These are phyloP conservation scores for Luffia ferchaultella DNA, from an alignment of 2,888 invertebrate species.

Conservation along the genomic window DNA sequence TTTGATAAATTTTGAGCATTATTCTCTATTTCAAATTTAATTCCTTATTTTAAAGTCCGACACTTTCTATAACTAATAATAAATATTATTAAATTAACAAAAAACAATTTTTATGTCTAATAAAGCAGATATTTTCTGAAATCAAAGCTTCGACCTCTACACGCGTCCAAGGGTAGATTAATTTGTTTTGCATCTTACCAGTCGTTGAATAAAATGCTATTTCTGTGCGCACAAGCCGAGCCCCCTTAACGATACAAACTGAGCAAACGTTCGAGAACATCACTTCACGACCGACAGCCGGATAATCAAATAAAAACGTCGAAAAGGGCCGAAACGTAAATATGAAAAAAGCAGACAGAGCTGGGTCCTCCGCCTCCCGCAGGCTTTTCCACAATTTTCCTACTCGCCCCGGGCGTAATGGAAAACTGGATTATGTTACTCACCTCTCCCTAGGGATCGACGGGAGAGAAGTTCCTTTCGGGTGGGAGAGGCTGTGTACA, in stretches of 20 bases:
- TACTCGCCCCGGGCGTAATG: not conserved
- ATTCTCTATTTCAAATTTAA: too few species aligned
- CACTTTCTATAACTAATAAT: too few species aligned
- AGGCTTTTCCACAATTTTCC: not conserved
- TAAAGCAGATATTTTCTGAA: too few species aligned
- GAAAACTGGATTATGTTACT: not conserved
- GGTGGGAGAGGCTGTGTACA: not conserved
- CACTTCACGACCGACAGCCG: not conserved
- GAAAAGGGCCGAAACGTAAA: too few species aligned
- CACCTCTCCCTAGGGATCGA: not conserved
- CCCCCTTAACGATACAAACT: not conserved
- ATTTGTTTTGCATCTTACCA: too few species aligned
- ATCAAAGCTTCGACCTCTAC: too few species aligned
- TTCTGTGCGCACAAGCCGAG: not conserved
- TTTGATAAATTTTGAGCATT: too few species aligned
- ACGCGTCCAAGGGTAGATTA: too few species aligned
- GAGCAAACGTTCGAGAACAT: not conserved
- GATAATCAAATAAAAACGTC: not conserved
- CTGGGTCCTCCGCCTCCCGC: not conserved
- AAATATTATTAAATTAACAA: too few species aligned
- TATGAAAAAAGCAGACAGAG: not conserved
- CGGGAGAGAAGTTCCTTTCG: not conserved
- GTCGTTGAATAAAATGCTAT: too few species aligned
- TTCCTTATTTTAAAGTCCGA: too few species aligned
- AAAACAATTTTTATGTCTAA: too few species aligned